Evolutionary conservation across 2,888 invertebrate species (phyloP), one percentile per base, ranked within the genome.

Genomic region (Noctua janthina): DNA sequence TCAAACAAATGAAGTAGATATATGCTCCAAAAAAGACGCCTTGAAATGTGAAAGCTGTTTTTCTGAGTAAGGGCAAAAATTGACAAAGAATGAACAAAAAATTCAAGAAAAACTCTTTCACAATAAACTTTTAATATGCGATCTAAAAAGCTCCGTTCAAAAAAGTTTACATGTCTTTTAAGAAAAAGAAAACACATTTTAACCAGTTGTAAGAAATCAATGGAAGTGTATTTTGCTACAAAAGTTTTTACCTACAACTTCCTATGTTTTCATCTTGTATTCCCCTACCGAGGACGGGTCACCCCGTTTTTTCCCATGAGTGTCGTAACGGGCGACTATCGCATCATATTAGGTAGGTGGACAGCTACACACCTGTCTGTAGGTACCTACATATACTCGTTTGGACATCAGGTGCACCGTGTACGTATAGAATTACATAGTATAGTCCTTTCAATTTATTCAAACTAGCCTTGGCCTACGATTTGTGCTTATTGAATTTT

Each of bases 271-370:
- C 77, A 81, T 84, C 76, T 85, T 35, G 64, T 66, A 43, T 74
- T 74, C 85, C 81, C 87, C 68, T 79, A 2, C 49, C 49, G 64
- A 70, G 62, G 51, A 81, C 51, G 43, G 74, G 64, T 46, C 75
- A 87, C 85, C 86, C 87, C 81, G 73, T 87, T 87, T 77, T 78
- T 74, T 78, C 86, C 81, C 86, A 67, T 66, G 78, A 68, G 86
- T 43, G 43, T 69, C 64, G 70, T 84, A 81, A 54, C 64, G 13
- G 51, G 43, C 66, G 81, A 72, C 81, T 81, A 72, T 71, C 74
- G 68, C 46, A 81, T 81, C 39, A 84, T 87, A 87, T 81, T 74
- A 78, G 77, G 43, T 54, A 69, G 83, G 73, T 76, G 73, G 79
- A 79, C 83, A 73, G n/a, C 46, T 51, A 74, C 62, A n/a, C n/a